These are phyloP conservation scores for Myiothlypis coronata DNA, from an alignment of 2,797 vertebrate species.

Conservation along the genomic window DNA sequence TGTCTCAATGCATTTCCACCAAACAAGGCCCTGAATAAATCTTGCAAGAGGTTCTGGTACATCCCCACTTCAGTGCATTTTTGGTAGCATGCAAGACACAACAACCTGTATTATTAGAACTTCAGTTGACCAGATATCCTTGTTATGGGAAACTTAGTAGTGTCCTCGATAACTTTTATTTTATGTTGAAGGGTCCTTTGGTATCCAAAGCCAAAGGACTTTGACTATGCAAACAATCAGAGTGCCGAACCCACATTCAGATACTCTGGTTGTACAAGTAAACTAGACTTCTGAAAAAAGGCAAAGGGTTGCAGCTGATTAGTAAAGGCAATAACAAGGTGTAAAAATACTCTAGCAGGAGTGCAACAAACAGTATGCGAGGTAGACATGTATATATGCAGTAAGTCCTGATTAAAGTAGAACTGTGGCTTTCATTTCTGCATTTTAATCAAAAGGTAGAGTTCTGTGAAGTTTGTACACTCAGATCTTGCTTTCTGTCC, in stretches of 20 bases:
- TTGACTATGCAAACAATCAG: slow-evolving; percentile 8
- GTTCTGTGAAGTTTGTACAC: not conserved
- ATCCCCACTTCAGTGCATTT: slow-evolving; percentile 45
- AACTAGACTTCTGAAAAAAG: slow-evolving; percentile 32
- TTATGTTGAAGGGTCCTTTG: not conserved
- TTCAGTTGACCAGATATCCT: not conserved
- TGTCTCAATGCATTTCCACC: slow-evolving; percentile 29
- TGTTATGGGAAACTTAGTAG: not conserved
- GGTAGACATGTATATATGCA: slow-evolving; percentile 76
- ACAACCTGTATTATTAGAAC: slow-evolving; percentile 26
- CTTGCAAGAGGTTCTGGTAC: not conserved
- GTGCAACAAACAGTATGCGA: slow-evolving; percentile 70
- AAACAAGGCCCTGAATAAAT: slow-evolving; percentile 34
- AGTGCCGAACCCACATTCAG: not conserved
- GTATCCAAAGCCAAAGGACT: slow-evolving; percentile 12
- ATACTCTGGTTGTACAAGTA: slow-evolving; percentile 34
- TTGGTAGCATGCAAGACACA: slow-evolving; percentile 19
- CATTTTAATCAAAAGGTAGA: slow-evolving; percentile 41
- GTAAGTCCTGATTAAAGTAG: slow-evolving; percentile 67
- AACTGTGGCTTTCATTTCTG: slow-evolving; percentile 64
- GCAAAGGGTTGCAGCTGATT: slow-evolving; percentile 54
- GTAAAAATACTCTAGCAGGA: slow-evolving; percentile 68
- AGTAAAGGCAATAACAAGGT: slow-evolving; percentile 68
- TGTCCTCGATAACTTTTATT: not conserved
- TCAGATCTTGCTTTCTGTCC: slow-evolving; percentile 32